Evolutionary conservation across 2,888 invertebrate genomes (phyloP).

Genomic region (Leptopilina drosophilae): DNA sequence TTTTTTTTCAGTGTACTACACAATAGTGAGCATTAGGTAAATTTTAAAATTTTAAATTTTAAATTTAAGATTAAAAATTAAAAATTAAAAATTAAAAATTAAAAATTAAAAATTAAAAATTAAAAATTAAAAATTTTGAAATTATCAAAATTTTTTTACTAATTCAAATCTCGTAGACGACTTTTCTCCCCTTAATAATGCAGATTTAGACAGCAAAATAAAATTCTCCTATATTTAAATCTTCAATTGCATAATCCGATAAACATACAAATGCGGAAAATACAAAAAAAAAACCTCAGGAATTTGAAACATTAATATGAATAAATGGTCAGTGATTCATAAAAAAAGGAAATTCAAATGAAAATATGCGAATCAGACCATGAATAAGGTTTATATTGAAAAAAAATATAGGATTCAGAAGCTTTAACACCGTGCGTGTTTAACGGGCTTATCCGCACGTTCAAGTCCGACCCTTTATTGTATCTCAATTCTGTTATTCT

Average conservation of each 20-base stretch:
- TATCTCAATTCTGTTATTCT: constrained; percentile 68
- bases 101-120: too few relatives aligned
- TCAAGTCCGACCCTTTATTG: constrained; percentile 61
- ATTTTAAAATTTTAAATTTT: too few relatives aligned
- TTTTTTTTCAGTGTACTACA: too few relatives aligned
- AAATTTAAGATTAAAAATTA: too few relatives aligned
- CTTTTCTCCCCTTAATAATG: too few relatives aligned
- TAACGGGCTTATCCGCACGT: constrained; percentile 70
- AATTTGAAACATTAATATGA: not conserved
- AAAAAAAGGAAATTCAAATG: constrained; percentile 16
- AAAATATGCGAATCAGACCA: constrained; percentile 40
- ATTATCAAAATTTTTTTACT: too few relatives aligned
- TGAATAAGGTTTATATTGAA: constrained; percentile 10
- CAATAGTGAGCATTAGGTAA: too few relatives aligned
- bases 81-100: too few relatives aligned
- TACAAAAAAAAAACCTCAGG: constrained; percentile 4
- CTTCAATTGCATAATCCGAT: constrained; percentile 17
- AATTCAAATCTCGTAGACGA: too few relatives aligned
- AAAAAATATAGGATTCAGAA: constrained; percentile 40
- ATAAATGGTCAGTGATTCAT: constrained; percentile 15
- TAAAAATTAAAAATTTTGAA: too few relatives aligned
- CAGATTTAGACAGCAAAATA: too few relatives aligned
- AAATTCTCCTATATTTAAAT: not conserved
- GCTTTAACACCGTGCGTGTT: constrained; percentile 62
- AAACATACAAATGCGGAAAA: constrained; percentile 13